A percentile compares a stretch with the other conserved stretches of the same genome.
Evolutionary conservation across 2,797 vertebrate species (phyloP).

Genomic region (Numenius phaeopus): DNA sequence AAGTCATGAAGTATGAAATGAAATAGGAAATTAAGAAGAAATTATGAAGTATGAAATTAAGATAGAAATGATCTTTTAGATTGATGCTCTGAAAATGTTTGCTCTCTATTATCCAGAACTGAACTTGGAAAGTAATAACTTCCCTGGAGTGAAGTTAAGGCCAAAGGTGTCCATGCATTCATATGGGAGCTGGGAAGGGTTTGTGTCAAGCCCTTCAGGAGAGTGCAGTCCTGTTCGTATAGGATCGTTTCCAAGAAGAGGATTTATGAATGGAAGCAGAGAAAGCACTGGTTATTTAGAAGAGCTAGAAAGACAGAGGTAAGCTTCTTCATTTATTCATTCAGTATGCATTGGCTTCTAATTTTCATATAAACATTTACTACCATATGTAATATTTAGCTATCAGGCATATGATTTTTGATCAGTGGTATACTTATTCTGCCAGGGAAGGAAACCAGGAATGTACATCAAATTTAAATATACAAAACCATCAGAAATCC

Average conservation of each 20-base stretch:
- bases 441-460: not conserved
- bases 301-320: slow-evolving; percentile 93
- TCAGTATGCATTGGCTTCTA: not conserved
- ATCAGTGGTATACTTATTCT: not conserved
- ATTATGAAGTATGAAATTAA: not conserved
- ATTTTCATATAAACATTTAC: not conserved
- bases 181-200: slow-evolving; percentile 82
- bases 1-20: not conserved
- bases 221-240: slow-evolving; percentile 83
- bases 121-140: slow-evolving; percentile 87
- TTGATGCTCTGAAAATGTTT: not conserved
- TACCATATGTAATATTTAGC: not conserved
- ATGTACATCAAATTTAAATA: not conserved
- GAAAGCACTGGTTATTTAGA: slow-evolving; percentile 90
- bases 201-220: slow-evolving; percentile 74
- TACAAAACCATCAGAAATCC: not conserved
- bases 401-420: not conserved
- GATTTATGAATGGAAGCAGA: slow-evolving; percentile 83
- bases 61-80: not conserved
- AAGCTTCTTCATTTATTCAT: slow-evolving; percentile 9
- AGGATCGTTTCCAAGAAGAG: slow-evolving; percentile 85
- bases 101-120: slow-evolving; percentile 81
- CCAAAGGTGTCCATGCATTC: slow-evolving; percentile 82
- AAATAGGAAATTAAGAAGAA: too few relatives aligned
- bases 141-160: slow-evolving; percentile 84